phyloP scores from a whole-genome alignment of 1,140 invertebrate genomes.

The Tetraneura akinire region DNA sequence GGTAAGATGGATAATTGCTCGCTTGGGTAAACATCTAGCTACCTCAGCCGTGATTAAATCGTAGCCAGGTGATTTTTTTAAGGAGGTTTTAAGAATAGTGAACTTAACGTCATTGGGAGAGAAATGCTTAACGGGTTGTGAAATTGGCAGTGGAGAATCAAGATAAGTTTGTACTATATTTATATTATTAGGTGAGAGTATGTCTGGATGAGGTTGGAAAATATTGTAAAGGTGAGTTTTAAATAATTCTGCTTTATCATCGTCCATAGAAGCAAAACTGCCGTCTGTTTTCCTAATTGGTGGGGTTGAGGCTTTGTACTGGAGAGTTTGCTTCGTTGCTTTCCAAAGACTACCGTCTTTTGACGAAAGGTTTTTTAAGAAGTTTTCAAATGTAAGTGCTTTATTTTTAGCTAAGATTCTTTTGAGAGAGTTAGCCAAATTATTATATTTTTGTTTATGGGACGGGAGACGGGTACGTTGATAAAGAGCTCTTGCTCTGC shows the following conservation, averaged over 20 bases:
- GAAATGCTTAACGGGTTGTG: too few species aligned
- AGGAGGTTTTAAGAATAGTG: too few species aligned
- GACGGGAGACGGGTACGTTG: neutral
- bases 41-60: too few species aligned
- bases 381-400: neutral
- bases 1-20: too few species aligned
- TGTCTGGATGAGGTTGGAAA: neutral
- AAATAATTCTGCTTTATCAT: neutral
- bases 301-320: neutral
- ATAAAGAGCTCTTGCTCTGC: slow-evolving; percentile 3
- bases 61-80: too few species aligned
- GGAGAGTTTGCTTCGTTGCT: neutral
- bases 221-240: neutral
- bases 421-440: neutral
- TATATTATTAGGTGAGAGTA: too few species aligned
- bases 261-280: neutral
- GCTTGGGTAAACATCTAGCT: too few species aligned
- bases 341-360: neutral
- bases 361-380: neutral
- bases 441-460: neutral
- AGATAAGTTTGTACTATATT: too few species aligned
- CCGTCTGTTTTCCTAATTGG: neutral
- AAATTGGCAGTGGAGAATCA: too few species aligned
- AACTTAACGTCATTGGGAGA: too few species aligned
- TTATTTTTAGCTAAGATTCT: neutral